Evolutionary conservation across 2,888 invertebrate species (phyloP).

Genomic region (Ephialtes manifestator): DNA sequence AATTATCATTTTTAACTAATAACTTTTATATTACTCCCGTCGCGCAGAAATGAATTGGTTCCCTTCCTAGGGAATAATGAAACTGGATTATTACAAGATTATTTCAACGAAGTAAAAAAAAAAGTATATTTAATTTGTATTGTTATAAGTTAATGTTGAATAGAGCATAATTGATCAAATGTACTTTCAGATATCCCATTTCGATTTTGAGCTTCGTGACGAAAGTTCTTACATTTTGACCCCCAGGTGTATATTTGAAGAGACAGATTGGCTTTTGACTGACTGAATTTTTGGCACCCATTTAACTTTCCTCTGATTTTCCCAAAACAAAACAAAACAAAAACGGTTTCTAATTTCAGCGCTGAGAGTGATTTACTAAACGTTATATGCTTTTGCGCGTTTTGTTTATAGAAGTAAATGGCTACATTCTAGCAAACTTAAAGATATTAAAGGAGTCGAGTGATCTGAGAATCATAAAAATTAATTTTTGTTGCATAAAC

Average conservation of each 20-base stretch:
- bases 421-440: too few relatives aligned
- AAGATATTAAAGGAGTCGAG: too few relatives aligned
- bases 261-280: neutral
- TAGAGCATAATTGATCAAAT: neutral
- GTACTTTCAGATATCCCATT: neutral
- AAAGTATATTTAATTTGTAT: neutral
- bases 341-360: neutral
- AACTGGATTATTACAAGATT: too few relatives aligned
- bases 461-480: too few relatives aligned
- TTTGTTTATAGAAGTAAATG: neutral
- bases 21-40: too few relatives aligned
- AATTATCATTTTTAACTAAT: too few relatives aligned
- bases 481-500: too few relatives aligned
- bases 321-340: neutral
- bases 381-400: neutral
- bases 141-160: neutral
- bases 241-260: neutral
- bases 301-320: neutral
- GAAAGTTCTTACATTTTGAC: neutral
- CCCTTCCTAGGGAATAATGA: too few relatives aligned
- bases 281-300: neutral
- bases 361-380: neutral
- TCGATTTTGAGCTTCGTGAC: neutral
- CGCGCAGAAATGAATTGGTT: too few relatives aligned
- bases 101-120: too few relatives aligned